Evolutionary conservation across 2,797 vertebrate species (phyloP).

Genomic region (Muscicapa comitata): DNA sequence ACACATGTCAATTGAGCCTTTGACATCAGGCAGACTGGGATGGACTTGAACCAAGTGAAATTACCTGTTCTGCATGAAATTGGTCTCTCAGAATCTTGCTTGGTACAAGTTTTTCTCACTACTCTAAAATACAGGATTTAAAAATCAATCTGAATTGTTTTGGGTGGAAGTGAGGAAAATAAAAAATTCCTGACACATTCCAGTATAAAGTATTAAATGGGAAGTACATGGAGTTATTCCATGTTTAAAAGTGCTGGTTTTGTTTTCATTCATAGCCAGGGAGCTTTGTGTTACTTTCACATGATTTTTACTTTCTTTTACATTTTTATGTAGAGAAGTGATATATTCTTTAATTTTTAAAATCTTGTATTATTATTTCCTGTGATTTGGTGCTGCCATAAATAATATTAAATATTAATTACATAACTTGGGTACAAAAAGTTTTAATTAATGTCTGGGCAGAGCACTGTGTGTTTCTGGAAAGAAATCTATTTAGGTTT

Average conservation of each 20-base stretch:
- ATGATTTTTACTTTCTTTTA: background rate
- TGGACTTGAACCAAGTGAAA: background rate
- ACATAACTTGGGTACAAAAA: background rate
- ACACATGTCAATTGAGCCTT: background rate
- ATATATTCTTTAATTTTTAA: fast-evolving
- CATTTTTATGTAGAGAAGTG: background rate
- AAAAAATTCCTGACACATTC: background rate
- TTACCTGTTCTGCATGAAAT: background rate
- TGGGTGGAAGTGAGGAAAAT: background rate
- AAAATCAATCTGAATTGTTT: background rate
- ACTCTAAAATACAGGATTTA: background rate
- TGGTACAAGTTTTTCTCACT: background rate
- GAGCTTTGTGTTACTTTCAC: background rate
- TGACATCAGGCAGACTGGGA: background rate
- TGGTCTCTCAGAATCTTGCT: background rate
- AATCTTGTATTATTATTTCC: background rate
- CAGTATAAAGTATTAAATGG: background rate
- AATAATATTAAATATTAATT: background rate
- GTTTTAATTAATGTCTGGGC: background rate
- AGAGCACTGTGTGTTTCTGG: background rate
- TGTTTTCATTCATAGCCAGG: background rate
- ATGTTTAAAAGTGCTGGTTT: background rate
- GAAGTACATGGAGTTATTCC: background rate
- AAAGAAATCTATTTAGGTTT: background rate
- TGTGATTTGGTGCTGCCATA: background rate